phyloP scores from a whole-genome alignment of 2,113 vertebrate genomes.

The Physeter macrocephalus region DNA sequence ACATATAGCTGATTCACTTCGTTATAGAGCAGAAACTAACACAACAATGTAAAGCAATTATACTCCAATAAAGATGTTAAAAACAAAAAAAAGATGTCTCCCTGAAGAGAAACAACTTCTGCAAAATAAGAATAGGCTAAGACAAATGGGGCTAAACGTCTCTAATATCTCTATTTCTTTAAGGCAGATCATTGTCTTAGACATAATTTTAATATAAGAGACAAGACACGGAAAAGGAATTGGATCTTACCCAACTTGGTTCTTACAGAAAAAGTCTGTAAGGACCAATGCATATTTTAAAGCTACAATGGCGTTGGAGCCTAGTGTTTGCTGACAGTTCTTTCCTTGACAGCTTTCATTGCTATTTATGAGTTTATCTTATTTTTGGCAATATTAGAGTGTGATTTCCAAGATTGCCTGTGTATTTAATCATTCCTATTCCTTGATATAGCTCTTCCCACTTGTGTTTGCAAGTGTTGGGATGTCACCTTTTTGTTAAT shows the following conservation, averaged over 20 bases:
- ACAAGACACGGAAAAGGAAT: not conserved
- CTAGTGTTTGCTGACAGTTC: not conserved
- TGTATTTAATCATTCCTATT: constrained; percentile 25
- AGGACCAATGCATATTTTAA: not conserved
- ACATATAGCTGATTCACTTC: too few relatives aligned
- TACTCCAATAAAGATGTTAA: too few relatives aligned
- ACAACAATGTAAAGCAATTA: too few relatives aligned
- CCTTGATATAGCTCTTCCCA: constrained; percentile 12
- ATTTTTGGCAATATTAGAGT: not conserved
- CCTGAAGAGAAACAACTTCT: not conserved
- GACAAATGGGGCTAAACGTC: not conserved
- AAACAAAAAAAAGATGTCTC: not conserved
- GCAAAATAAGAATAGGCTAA: not conserved
- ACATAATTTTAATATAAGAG: not conserved
- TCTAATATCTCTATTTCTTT: not conserved
- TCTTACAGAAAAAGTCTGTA: not conserved
- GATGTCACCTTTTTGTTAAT: constrained; percentile 53
- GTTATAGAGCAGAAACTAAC: too few relatives aligned
- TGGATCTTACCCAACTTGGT: not conserved
- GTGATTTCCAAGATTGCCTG: not conserved
- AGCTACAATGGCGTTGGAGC: not conserved
- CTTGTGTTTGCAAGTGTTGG: constrained; percentile 9
- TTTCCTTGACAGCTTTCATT: not conserved
- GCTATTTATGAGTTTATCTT: not conserved
- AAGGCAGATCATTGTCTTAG: not conserved